Base-by-base conservation (phyloP, 2,797 vertebrate species). In the Gymnodraco acuticeps region DNA sequence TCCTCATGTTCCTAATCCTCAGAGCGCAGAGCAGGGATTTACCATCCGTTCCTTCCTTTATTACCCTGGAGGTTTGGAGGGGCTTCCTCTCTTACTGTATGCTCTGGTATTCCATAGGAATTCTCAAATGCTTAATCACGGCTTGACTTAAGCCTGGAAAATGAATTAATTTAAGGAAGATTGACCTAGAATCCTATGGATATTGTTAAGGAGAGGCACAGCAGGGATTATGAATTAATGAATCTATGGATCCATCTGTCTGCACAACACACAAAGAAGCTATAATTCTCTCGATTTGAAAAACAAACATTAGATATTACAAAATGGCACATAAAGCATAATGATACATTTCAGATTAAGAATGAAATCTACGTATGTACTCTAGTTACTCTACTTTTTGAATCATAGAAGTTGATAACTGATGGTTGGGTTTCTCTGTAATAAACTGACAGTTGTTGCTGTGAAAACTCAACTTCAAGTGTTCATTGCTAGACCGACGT, bases 161-260 rank as follows among this genome's bases (percentile, higher is more conserved):
- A 89, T 81, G 82, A 87, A 86, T 89, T 86, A 59, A 77, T 77
- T 78, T 74, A 31, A 79, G 76, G 73, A 78, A 82, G 83, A 87
- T 72, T 93, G 90, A 87, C 88, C 88, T 75, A 86, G 70, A 90
- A 89, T 86, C 73, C 72, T 80, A 67, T 85, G 66, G 80, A 83
- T 83, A 85, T 73, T 70, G 38, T 77, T 48, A 64, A 64, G 70
- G 59, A 80, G 75, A 27, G 78, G 73, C 76, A 69, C 77, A 47
- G 58, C 15, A 61, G 68, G 68, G 81, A 82, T 82, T 88, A 71
- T 78, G 45, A 81, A 81, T 89, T 58, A 73, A 80, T 86, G 70
- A 66, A 75, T 69, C 33, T 77, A 61, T 59, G 31, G 27, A 50
- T 48, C 52, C 77, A 33, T 9, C 53, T 10, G 45, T 52, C 56